Conservation (phyloP, 2,797 vertebrate genomes). For the Aselliscus stoliczkanus region DNA sequence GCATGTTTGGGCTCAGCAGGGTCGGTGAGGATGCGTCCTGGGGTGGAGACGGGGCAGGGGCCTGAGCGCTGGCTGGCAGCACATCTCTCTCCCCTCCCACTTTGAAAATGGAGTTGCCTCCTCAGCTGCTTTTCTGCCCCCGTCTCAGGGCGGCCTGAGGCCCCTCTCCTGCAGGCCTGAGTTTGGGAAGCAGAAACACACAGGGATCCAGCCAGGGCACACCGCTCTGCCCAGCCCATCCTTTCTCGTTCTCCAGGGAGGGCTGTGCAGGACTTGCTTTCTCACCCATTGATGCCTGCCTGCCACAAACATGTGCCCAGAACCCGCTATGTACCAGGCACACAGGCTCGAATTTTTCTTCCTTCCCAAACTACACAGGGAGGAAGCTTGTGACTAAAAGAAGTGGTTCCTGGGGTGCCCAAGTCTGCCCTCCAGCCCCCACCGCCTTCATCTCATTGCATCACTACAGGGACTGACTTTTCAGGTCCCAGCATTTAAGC, state of each 20-base stretch:
- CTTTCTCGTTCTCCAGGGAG: not conserved
- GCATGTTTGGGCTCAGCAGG: conserved; percentile 47
- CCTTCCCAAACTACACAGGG: not conserved
- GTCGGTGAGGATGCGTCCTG: conserved; percentile 50
- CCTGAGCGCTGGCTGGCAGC: not conserved
- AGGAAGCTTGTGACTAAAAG: not conserved
- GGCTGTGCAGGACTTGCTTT: not conserved
- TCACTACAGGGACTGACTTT: conserved; percentile 2
- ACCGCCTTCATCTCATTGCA: not conserved
- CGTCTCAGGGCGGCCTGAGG: too few species aligned
- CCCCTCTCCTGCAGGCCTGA: conserved; percentile 55
- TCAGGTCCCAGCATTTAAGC: not conserved
- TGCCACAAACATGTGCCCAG: not conserved
- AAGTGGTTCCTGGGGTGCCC: not conserved
- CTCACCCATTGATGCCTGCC: not conserved
- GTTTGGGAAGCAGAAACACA: conserved; percentile 55
- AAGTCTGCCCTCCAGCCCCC: not conserved
- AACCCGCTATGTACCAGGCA: not conserved
- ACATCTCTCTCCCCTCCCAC: not conserved
- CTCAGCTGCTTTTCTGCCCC: not conserved
- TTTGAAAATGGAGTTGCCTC: not conserved
- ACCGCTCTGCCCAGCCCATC: not conserved
- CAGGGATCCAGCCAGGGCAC: not conserved
- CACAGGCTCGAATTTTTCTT: not conserved
- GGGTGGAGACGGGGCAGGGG: not conserved